Conservation (phyloP, 2,113 vertebrate species). For the Mastomys coucha region DNA sequence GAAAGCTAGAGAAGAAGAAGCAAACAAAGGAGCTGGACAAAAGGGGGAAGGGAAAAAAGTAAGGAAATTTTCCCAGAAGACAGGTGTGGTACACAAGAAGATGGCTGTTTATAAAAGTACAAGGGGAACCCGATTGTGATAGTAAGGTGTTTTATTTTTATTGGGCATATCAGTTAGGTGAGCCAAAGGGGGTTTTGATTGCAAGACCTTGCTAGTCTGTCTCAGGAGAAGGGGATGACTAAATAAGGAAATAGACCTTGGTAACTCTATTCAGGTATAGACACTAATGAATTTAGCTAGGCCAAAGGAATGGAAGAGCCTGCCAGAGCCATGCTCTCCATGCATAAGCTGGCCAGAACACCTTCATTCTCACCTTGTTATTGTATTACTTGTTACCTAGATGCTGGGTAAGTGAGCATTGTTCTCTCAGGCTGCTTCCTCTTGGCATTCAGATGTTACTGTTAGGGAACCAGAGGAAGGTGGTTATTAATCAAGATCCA, state of each 20-base stretch:
- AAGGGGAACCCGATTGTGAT: not conserved
- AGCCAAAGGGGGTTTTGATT: not conserved
- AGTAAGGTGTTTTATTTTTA: not conserved
- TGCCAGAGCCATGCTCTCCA: not conserved
- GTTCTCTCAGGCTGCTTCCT: not conserved
- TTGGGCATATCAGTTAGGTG: not conserved
- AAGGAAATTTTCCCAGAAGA: not conserved
- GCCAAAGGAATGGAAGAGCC: not conserved
- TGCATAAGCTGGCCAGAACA: not conserved
- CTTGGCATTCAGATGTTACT: not conserved
- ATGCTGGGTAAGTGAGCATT: not conserved
- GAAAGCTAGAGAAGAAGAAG: not conserved
- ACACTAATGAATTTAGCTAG: not conserved
- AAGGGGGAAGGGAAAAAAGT: not conserved
- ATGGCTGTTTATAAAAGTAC: not conserved
- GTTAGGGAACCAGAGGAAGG: not conserved
- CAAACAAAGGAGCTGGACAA: not conserved
- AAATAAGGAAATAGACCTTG: not conserved
- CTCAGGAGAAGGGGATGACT: not conserved
- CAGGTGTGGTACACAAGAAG: not conserved
- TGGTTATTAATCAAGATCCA: not conserved
- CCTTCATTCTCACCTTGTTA: not conserved
- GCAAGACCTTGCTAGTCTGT: not conserved
- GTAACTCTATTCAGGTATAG: not conserved
- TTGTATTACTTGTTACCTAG: not conserved